Evolutionary conservation across 2,888 invertebrate species (phyloP), one percentile per base, ranked within the genome.

Genomic region (Hofmannophila pseudospretella): DNA sequence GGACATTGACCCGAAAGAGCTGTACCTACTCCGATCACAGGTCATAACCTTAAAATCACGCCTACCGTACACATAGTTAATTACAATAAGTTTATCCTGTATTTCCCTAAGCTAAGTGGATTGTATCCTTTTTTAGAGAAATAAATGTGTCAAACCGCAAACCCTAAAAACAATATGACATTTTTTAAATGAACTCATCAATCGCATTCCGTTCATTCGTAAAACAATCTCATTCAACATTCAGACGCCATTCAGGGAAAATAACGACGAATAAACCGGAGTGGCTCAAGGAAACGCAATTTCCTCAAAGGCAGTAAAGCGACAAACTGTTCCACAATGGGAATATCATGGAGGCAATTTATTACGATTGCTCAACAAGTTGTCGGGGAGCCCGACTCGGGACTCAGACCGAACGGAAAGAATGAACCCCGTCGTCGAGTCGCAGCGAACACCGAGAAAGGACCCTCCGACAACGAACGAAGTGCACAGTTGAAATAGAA

Each of bases 311-410:
- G 76, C 81, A 79, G 79, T 74, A 78, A 84, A 80, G 76, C 86
- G 86, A 82, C 86, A 85, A 86, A 81, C 76, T 58, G 71, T 65
- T 76, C 75, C 73, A 84, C 86, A 86, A 85, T 84, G 80, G 80
- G 79, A 85, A 81, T 78, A 81, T 81, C 79, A 81, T 73, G 79
- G 75, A 74, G 76, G 82, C 81, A 82, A 85, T 86, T 84, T 86
- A 84, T 85, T 84, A 84, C 82, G 75, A 84, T 77, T 81, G 86
- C 75, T 84, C 86, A 86, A 86, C 86, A 86, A 86, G 86, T 86
- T 72, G 85, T 75, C 68, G 77, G 79, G 81, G 79, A 67, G 69
- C 45, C 47, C 39, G 10, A 35, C 53, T 55, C 57, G 61, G 54
- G 55, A 46, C 54, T 58, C 70, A 66, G 67, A 68, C 72, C 69